A percentile compares a stretch with the other conserved stretches of the same genome.
These are phyloP conservation scores for Propithecus deckenii DNA, from an alignment of 2,797 vertebrate genomes.

Conservation along the genomic window DNA sequence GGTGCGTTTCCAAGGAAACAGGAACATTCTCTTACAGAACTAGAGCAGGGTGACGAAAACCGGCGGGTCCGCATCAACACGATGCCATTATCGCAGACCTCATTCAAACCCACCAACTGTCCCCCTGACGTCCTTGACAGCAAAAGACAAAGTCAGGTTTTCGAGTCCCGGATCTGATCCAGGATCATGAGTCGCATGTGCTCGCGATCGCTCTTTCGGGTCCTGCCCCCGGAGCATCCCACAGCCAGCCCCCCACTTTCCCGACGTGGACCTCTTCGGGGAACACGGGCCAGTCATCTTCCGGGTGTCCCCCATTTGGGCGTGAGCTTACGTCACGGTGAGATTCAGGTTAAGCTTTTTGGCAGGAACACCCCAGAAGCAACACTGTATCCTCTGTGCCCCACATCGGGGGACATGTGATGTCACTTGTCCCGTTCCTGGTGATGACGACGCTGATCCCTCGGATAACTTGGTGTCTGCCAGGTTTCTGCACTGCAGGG, in stretches of 20 bases:
- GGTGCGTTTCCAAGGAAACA: background rate
- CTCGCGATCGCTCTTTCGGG: background rate
- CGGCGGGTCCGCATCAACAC: background rate
- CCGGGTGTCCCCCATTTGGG: background rate
- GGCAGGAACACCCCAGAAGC: background rate
- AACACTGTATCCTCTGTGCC: background rate
- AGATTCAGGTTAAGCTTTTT: background rate
- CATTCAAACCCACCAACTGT: rapidly evolving
- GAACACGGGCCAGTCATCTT: background rate
- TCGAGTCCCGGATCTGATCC: background rate
- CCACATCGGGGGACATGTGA: rapidly evolving
- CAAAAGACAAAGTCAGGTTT: background rate
- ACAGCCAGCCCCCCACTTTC: background rate
- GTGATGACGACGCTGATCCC: rapidly evolving
- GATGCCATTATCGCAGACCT: background rate
- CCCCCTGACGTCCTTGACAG: background rate
- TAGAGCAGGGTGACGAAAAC: rapidly evolving
- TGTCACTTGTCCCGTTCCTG: rapidly evolving
- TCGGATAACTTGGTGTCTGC: too few relatives aligned
- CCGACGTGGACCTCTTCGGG: background rate
- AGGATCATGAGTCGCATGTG: background rate
- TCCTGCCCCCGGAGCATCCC: background rate
- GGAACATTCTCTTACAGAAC: background rate
- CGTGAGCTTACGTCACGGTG: rapidly evolving
- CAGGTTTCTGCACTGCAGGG: background rate